Percentiles rank a stretch among this genome's conserved stretches.
These are phyloP conservation scores for Dione vanillae DNA, from an alignment of 2,888 invertebrate genomes.

Conservation along the genomic window DNA sequence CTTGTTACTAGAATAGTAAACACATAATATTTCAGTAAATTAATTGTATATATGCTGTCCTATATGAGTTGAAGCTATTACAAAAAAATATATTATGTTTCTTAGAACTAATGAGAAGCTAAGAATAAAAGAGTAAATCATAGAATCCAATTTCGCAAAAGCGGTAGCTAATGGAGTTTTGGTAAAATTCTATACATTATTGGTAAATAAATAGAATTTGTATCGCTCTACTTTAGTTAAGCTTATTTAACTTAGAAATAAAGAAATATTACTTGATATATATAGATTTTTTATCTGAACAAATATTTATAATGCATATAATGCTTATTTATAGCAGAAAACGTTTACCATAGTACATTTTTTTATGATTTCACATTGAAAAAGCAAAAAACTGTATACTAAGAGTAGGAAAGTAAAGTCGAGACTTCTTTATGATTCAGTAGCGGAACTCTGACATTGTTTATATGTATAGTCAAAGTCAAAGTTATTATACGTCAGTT, in stretches of 20 bases:
- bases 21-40: constrained; percentile 19
- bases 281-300: not conserved
- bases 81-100: constrained; percentile 54
- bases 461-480: too few relatives aligned
- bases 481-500: too few relatives aligned
- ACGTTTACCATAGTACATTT: too few relatives aligned
- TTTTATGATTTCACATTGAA: too few relatives aligned
- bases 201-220: constrained; percentile 16
- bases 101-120: constrained; percentile 52
- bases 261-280: not conserved
- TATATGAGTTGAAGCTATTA: constrained; percentile 52
- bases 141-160: constrained; percentile 36
- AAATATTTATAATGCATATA: too few relatives aligned
- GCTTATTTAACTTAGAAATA: not conserved
- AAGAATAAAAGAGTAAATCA: constrained; percentile 46
- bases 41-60: constrained; percentile 25
- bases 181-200: constrained; percentile 33
- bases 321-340: too few relatives aligned
- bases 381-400: too few relatives aligned
- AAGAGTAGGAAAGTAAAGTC: too few relatives aligned
- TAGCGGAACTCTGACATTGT: too few relatives aligned
- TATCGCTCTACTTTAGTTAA: constrained; percentile 1
- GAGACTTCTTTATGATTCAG: too few relatives aligned
- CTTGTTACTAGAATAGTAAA: not conserved
- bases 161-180: constrained; percentile 33